Percentiles rank a stretch among this genome's conserved stretches.
Conservation (phyloP, 2,113 vertebrate species). For the Stomatorhinus ivindoensis region DNA sequence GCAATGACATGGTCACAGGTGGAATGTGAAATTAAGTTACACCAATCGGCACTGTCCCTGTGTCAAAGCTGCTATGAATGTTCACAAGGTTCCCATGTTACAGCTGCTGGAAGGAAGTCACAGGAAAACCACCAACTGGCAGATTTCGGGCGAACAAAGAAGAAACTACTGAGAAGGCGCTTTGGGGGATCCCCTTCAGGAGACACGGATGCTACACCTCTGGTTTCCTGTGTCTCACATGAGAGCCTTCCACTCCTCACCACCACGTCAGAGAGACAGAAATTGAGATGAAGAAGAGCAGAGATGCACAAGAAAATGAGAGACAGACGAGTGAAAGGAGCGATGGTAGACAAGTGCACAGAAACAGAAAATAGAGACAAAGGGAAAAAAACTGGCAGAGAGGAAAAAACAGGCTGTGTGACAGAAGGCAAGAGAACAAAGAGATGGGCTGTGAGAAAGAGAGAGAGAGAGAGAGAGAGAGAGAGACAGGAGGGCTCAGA, state of each 20-base stretch:
- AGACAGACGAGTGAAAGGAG: background rate
- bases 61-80: background rate
- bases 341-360: background rate
- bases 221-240: background rate
- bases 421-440: background rate
- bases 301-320: background rate
- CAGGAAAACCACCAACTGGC: background rate
- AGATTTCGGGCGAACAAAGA: background rate
- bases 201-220: background rate
- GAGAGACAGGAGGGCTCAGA: background rate
- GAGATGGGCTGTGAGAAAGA: background rate
- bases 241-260: background rate
- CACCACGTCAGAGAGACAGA: background rate
- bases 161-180: background rate
- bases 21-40: background rate
- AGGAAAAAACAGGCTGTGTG: background rate
- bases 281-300: background rate
- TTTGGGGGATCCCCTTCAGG: background rate
- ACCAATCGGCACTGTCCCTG: background rate
- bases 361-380: background rate
- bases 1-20: background rate
- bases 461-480: background rate
- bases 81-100: background rate
- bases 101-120: background rate
- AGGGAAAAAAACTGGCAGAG: background rate